Conservation (phyloP, 2,797 vertebrate species). For the Sebastes jordani region DNA sequence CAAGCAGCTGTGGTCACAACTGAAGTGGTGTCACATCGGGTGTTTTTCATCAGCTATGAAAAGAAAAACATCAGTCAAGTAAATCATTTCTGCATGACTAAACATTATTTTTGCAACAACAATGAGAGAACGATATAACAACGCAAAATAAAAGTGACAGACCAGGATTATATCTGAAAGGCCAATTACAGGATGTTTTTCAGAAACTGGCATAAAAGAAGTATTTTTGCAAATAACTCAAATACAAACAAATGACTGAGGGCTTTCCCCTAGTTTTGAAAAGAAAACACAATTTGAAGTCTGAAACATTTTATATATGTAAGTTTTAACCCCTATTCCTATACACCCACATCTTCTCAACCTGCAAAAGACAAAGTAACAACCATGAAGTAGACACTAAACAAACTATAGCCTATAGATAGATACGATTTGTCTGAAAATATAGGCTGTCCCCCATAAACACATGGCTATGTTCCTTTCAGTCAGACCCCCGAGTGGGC, state of each 20-base stretch:
- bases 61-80: not conserved
- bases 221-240: not conserved
- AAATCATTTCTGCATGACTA: not conserved
- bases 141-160: not conserved
- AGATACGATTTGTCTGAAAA: slow-evolving; percentile 6
- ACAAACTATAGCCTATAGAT: not conserved
- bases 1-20: not conserved
- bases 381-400: not conserved
- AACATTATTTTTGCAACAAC: not conserved
- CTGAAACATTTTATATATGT: not conserved
- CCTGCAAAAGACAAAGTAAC: not conserved
- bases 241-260: not conserved
- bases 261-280: not conserved
- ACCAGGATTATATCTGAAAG: not conserved
- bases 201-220: not conserved
- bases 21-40: not conserved
- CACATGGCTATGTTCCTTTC: not conserved
- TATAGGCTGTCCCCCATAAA: slow-evolving; percentile 4
- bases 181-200: slow-evolving; percentile 1
- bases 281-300: not conserved
- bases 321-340: not conserved
- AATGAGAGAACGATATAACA: not conserved
- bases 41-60: not conserved
- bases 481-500: not conserved
- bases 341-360: not conserved